A percentile compares a stretch with the other conserved stretches of the same genome.
phyloP scores from a whole-genome alignment of 1,140 invertebrate genomes.

The Mesaphorura yosii region DNA sequence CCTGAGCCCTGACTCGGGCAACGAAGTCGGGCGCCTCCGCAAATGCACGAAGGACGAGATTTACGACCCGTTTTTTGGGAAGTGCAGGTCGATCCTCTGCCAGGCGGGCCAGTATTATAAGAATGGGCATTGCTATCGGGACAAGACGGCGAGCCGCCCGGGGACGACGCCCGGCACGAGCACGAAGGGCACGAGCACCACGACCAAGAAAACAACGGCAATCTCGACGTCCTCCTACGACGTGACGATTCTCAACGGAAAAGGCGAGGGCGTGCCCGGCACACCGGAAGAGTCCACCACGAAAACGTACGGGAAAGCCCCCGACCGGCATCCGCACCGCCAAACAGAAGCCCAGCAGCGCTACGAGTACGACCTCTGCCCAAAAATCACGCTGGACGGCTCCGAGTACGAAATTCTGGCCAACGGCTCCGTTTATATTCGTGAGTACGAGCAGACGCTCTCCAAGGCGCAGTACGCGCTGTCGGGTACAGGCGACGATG shows the following conservation, averaged over 20 bases:
- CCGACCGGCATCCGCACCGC: not conserved
- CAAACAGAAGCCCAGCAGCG: not conserved
- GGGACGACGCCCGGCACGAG: constrained; percentile 17
- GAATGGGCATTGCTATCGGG: constrained; percentile 22
- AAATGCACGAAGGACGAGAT: constrained; percentile 35
- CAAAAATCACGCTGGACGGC: constrained; percentile 36
- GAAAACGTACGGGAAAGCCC: not conserved
- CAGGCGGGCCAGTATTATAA: constrained; percentile 30
- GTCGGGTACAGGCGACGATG: constrained; percentile 27
- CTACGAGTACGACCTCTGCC: constrained; percentile 34
- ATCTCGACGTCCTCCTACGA: constrained; percentile 3
- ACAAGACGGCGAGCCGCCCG: no score
- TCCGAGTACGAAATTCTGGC: constrained; percentile 37
- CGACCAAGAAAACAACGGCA: not conserved
- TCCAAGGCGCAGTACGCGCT: constrained; percentile 34
- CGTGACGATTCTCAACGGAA: not conserved
- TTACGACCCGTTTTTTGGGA: constrained; percentile 45
- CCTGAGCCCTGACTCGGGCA: constrained; percentile 33
- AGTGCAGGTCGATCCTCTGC: constrained; percentile 39
- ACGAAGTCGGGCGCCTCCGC: constrained; percentile 35
- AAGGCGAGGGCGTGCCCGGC: not conserved
- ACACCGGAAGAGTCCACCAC: not conserved
- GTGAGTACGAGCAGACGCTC: constrained; percentile 35
- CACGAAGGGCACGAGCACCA: constrained; percentile 1
- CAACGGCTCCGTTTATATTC: constrained; percentile 38